These are phyloP conservation scores for Odontomachus brunneus DNA, from an alignment of 1,140 invertebrate genomes.

Conservation along the genomic window DNA sequence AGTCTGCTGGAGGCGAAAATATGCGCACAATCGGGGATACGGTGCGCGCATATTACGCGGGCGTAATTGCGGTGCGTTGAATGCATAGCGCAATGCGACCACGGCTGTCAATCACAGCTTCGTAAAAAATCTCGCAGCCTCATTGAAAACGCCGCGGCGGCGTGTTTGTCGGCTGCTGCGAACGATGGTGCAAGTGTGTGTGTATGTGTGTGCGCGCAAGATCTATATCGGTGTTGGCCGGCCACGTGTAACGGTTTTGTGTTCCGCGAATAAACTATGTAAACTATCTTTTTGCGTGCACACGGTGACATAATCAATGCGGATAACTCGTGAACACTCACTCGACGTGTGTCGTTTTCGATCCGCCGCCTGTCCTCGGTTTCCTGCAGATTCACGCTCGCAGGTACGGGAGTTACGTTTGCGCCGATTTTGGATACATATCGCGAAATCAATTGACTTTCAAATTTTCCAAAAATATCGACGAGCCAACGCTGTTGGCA, in stretches of 20 bases:
- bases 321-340: conserved; percentile 28
- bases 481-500: neutral
- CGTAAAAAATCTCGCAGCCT: conserved; percentile 26
- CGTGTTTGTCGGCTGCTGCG: conserved; percentile 14
- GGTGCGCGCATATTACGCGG: conserved; percentile 26
- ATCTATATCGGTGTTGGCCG: neutral
- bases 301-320: conserved; percentile 35
- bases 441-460: neutral
- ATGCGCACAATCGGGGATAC: conserved; percentile 40
- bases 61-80: conserved; percentile 39
- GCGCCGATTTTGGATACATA: no score
- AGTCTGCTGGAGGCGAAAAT: conserved; percentile 38
- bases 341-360: neutral
- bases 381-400: no score
- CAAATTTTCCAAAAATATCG: neutral
- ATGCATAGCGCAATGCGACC: conserved; percentile 28
- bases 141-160: conserved; percentile 30
- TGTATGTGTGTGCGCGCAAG: no score
- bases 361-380: neutral
- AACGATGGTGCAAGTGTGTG: neutral
- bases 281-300: conserved; percentile 39
- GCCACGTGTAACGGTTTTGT: conserved; percentile 19
- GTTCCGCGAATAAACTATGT: conserved; percentile 17
- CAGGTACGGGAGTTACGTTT: no score
- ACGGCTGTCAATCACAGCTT: conserved; percentile 38